phyloP scores from a whole-genome alignment of 2,888 invertebrate genomes.

The Neoitamus cyanurus region DNA sequence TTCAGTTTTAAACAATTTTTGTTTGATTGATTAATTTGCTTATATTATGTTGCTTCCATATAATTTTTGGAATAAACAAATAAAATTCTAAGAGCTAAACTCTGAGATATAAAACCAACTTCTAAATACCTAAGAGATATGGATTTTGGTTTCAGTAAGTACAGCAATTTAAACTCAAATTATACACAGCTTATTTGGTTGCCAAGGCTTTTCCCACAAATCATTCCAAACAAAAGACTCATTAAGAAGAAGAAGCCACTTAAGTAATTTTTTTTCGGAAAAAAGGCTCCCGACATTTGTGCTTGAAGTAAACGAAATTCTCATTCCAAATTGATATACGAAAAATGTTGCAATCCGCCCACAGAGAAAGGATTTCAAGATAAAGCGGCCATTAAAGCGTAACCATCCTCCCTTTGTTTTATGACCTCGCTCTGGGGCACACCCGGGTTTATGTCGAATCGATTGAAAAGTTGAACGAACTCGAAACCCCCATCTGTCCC shows the following conservation, averaged over 20 bases:
- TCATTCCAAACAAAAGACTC: background rate
- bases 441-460: slow-evolving; percentile 16
- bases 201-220: too few species aligned
- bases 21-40: too few species aligned
- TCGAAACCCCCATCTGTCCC: background rate
- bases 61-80: too few species aligned
- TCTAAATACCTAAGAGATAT: too few species aligned
- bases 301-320: background rate
- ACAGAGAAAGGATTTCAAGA: background rate
- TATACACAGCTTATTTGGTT: too few species aligned
- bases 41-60: too few species aligned
- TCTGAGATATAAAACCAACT: too few species aligned
- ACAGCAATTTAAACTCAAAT: too few species aligned
- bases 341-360: background rate
- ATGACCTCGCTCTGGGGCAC: background rate
- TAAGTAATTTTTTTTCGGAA: background rate
- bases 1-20: too few species aligned
- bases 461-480: slow-evolving; percentile 32
- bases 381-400: background rate
- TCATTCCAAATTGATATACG: background rate
- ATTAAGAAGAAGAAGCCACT: background rate
- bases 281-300: background rate
- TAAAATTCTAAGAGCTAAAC: too few species aligned
- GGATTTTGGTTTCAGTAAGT: too few species aligned
- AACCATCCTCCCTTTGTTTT: background rate